Base-by-base conservation (phyloP, 2,113 vertebrate genomes). In the Xiphophorus hellerii region DNA sequence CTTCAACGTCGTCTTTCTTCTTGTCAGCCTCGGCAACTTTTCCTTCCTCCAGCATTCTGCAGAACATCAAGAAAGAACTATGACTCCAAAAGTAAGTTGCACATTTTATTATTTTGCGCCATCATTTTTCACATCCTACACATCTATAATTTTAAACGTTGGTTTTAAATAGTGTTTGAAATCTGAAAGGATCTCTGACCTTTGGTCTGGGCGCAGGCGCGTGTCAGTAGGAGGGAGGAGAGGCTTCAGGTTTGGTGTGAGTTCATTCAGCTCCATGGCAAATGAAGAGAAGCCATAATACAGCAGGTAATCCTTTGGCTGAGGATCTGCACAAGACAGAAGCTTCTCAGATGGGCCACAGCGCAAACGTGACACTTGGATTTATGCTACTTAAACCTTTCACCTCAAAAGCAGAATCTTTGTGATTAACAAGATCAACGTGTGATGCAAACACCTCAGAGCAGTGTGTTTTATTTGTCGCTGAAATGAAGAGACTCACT, bases 201-300 rank as follows among this genome's bases (percentile, higher is more conserved):
- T 94, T 88, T 98, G 97, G 94, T 98, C 97, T 0, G 97, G 97
- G 8, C 97, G 95, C 54, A 96, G 93, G 17, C 97, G 94, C 0
- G 94, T 95, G 94, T 98, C 97, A 0, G 97, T 96, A 35, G 95
- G 94, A 1, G 96, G 96, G 84, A 98, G 94, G 0, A 96, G 85
- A 20, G 92, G 78, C 37, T 91, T 92, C 74, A 97, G 92, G 74
- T 96, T 95, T 0, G 95, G 86, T 0, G 93, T 93, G 3, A 98
- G 94, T 81, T 98, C 96, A 31, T 98, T 98, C 82, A 98, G 93
- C 91, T 98, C 97, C 93, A 97, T 90, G 78, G 97, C 97, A 1
- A 96, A 97, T 84, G 92, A 91, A 9, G 97, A 97, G 91, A 98
- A 97, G 83, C 97, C 97, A 25, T 96, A 98, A 79, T 93, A 97